Evolutionary conservation across 2,888 invertebrate genomes (phyloP).

Genomic region (Chrysopilus asiliformis): DNA sequence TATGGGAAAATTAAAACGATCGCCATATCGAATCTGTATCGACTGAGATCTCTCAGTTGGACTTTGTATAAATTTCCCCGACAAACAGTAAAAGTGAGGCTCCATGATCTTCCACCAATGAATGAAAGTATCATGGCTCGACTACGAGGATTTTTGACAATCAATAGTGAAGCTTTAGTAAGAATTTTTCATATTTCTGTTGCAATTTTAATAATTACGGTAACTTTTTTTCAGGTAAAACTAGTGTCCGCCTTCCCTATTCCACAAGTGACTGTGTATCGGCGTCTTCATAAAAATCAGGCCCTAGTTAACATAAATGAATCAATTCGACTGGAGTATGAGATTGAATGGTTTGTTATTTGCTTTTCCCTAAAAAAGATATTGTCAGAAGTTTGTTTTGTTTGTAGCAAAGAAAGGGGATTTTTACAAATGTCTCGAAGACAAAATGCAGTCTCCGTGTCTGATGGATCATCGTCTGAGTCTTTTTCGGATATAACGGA

Average conservation of each 20-base stretch:
- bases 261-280: slow-evolving; percentile 52
- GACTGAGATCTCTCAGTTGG: slow-evolving; percentile 39
- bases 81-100: slow-evolving; percentile 45
- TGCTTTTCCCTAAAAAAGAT: no score
- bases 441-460: no score
- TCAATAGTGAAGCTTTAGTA: slow-evolving; percentile 34
- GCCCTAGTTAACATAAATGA: slow-evolving; percentile 57
- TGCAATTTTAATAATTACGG: background rate
- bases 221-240: slow-evolving; percentile 22
- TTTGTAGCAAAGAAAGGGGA: no score
- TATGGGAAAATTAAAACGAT: slow-evolving; percentile 39
- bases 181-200: no score
- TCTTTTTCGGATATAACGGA: no score
- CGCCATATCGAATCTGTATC: slow-evolving; percentile 34
- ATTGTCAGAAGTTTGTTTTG: no score
- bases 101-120: slow-evolving; percentile 44
- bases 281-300: slow-evolving; percentile 47
- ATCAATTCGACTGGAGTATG: slow-evolving; percentile 48
- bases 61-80: slow-evolving; percentile 43
- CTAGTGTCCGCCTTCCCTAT: slow-evolving; percentile 34
- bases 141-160: slow-evolving; percentile 45
- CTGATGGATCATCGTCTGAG: no score
- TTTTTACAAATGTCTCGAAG: no score
- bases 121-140: slow-evolving; percentile 41
- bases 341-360: slow-evolving; percentile 36